These are phyloP conservation scores for Danio albolineatus DNA, from an alignment of 2,797 vertebrate species.

Conservation along the genomic window DNA sequence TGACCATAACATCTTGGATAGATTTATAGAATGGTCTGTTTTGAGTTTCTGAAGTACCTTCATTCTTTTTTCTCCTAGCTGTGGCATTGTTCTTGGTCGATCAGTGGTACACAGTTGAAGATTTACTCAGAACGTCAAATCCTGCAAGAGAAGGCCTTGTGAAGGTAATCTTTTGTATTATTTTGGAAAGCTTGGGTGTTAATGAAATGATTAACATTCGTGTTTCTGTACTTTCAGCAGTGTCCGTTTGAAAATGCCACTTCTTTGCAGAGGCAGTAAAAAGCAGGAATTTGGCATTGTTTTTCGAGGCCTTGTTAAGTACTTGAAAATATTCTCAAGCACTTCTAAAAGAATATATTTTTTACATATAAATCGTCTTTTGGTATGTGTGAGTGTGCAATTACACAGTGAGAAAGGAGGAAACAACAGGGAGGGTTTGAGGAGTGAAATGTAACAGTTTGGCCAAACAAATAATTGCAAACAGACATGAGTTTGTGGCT, in stretches of 20 bases:
- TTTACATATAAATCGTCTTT: too few relatives aligned
- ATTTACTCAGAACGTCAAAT: slow-evolving; percentile 82
- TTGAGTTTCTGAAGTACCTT: neutral
- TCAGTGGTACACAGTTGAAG: slow-evolving; percentile 85
- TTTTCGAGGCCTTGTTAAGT: neutral
- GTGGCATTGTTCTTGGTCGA: slow-evolving; percentile 84
- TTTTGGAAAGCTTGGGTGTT: neutral
- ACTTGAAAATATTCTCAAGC: neutral
- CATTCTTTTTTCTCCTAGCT: slow-evolving; percentile 67
- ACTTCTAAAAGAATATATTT: neutral
- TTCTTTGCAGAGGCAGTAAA: neutral
- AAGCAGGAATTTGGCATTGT: neutral
- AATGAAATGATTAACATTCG: neutral
- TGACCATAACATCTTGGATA: neutral
- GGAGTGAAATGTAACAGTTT: neutral
- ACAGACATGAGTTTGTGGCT: neutral
- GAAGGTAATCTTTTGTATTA: slow-evolving; percentile 72
- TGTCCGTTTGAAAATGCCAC: neutral
- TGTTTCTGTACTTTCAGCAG: neutral
- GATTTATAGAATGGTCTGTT: neutral
- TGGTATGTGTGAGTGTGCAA: neutral
- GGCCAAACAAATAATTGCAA: slow-evolving; percentile 15
- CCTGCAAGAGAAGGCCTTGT: slow-evolving; percentile 79
- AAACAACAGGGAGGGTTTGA: neutral
- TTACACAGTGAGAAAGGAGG: neutral